A percentile compares a stretch with the other conserved stretches of the same genome.
Conservation (phyloP, 2,888 invertebrate genomes). For the Drosophila limbata region DNA sequence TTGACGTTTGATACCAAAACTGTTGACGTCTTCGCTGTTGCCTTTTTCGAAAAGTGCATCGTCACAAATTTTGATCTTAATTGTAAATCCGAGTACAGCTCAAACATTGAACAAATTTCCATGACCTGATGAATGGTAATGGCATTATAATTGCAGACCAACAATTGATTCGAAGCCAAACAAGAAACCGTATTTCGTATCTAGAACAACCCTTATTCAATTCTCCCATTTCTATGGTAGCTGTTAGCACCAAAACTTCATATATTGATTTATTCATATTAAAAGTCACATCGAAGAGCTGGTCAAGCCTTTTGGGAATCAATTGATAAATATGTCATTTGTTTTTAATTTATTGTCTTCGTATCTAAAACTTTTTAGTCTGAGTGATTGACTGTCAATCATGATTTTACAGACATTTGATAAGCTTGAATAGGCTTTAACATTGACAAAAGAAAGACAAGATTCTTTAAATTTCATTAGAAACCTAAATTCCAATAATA, state of each 20-base stretch:
- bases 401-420: neutral
- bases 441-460: neutral
- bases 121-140: slow-evolving; percentile 12
- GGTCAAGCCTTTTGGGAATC: neutral
- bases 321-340: slow-evolving; percentile 22
- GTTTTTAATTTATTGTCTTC: slow-evolving; percentile 5
- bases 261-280: slow-evolving; percentile 11
- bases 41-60: neutral
- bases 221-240: neutral
- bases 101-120: slow-evolving; percentile 6
- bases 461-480: neutral
- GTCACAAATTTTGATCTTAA: neutral
- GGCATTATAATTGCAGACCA: slow-evolving; percentile 9
- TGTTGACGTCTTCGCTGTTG: slow-evolving; percentile 20
- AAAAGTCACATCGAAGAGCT: neutral
- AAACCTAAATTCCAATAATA: neutral
- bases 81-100: slow-evolving; percentile 1
- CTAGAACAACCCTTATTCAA: neutral
- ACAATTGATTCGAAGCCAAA: neutral
- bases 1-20: slow-evolving; percentile 32
- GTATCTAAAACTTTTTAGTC: slow-evolving; percentile 8
- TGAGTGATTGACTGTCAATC: slow-evolving; percentile 6
- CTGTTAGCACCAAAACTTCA: neutral
- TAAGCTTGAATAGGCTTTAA: neutral
- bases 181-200: neutral